Base-by-base conservation (phyloP, 2,113 vertebrate genomes). In the Leptosomus discolor region DNA sequence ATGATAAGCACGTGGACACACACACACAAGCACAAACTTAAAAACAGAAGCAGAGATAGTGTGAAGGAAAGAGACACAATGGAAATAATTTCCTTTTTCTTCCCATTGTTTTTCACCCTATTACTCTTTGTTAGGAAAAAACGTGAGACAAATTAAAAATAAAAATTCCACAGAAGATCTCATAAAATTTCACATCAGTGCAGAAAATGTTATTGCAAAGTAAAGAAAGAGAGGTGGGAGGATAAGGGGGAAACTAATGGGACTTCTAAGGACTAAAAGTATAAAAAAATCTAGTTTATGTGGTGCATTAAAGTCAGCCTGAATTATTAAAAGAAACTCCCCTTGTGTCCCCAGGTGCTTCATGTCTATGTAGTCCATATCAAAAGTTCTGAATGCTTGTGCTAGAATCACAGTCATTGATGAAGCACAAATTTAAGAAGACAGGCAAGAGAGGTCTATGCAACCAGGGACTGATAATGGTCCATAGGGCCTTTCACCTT, bases 341-440 rank as follows among this genome's bases (percentile, higher is more conserved):
- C 22, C 71, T 46, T 73, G 34, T 65, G 34, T 74, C 48, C 58
- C 46, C 69, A 64, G 51, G 32, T 82, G 30, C 45, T 93, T 77
- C 53, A 16, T 45, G 8, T 68, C 63, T 85, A 16, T 54, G 50
- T 5, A 88, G 60, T 60, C 71, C 46, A 12, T 12, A 73, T 6
- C 48, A 41, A 39, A 93, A 74, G 41, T 91, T 93, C 41, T 58
- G 30, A 41, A 56, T 87, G 24, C 36, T 77, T 87, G 32, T 70
- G 85, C 30, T 80, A 83, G 65, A 90, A 85, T 60, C 65, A 45
- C 54, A 60, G 54, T 60, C 0, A 0, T 8, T 88, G 80, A 92
- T 83, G 61, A 90, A 91, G 93, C 74, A 93, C 76, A 96, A 91
- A 90, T 85, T 85, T n/a, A 92, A 84, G 74, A 74, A 3, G 80